phyloP scores from a whole-genome alignment of 2,888 invertebrate genomes.

The Boloria selene region DNA sequence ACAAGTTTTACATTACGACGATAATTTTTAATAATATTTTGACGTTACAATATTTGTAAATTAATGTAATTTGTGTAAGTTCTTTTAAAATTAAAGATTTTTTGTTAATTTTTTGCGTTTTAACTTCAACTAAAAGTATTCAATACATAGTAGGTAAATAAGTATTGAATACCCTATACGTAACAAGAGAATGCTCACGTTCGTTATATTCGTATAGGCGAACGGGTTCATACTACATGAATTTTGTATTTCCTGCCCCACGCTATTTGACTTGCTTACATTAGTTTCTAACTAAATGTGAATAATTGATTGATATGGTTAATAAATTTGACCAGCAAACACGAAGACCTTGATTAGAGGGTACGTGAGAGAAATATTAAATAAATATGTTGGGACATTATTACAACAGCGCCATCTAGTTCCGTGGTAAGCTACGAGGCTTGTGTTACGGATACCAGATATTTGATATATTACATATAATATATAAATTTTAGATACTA shows the following conservation, averaged over 20 bases:
- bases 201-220: constrained; percentile 54
- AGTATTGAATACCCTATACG: background rate
- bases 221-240: constrained; percentile 52
- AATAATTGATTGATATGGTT: constrained; percentile 43
- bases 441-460: too few species aligned
- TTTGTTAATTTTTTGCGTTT: background rate
- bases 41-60: background rate
- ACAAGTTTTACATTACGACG: too few species aligned
- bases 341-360: constrained; percentile 30
- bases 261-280: constrained; percentile 51
- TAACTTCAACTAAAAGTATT: background rate
- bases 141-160: too few species aligned
- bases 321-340: constrained; percentile 34
- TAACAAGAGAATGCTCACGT: constrained; percentile 31
- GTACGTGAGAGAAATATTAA: background rate
- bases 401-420: too few species aligned
- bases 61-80: too few species aligned
- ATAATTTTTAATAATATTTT: too few species aligned
- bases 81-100: too few species aligned
- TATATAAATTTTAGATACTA: too few species aligned
- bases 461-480: too few species aligned
- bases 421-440: too few species aligned
- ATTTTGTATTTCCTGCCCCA: constrained; percentile 55
- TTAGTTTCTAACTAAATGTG: constrained; percentile 46
- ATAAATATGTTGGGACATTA: too few species aligned